Evolutionary conservation across 2,113 vertebrate genomes (phyloP).

Genomic region (Nicator chloris): DNA sequence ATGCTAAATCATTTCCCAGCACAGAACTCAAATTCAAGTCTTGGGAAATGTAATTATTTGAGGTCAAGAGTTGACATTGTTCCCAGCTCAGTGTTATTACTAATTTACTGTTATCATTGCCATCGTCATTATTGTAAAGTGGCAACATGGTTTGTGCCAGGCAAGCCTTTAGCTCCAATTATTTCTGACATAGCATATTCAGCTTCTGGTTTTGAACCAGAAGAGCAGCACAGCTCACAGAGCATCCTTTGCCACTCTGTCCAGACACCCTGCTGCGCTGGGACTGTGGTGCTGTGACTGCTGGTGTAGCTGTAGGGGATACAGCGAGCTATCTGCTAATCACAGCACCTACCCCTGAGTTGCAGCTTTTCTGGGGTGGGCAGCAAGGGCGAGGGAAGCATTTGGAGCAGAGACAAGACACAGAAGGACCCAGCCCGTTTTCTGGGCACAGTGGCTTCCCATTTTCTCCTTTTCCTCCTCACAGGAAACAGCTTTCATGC

Average conservation of each 20-base stretch:
- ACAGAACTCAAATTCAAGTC: neutral
- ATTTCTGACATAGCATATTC: neutral
- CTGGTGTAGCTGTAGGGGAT: rapidly evolving
- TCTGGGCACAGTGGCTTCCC: neutral
- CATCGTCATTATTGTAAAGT: neutral
- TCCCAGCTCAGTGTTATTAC: neutral
- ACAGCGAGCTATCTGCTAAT: neutral
- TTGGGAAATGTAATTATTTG: neutral
- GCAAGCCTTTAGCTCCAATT: neutral
- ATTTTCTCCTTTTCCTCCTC: neutral
- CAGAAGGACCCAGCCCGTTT: neutral
- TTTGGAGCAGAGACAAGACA: neutral
- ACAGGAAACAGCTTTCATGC: neutral
- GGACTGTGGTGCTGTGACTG: neutral
- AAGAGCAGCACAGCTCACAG: neutral
- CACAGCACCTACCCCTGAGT: rapidly evolving
- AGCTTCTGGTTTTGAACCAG: neutral
- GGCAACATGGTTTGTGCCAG: neutral
- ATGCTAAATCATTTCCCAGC: neutral
- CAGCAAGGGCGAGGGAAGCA: neutral
- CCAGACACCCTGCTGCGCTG: neutral
- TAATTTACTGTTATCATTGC: neutral
- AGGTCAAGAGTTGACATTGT: neutral
- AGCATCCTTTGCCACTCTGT: neutral
- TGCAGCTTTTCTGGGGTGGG: neutral